Conservation (phyloP, 1,140 invertebrate genomes). For the Procambarus clarkii region DNA sequence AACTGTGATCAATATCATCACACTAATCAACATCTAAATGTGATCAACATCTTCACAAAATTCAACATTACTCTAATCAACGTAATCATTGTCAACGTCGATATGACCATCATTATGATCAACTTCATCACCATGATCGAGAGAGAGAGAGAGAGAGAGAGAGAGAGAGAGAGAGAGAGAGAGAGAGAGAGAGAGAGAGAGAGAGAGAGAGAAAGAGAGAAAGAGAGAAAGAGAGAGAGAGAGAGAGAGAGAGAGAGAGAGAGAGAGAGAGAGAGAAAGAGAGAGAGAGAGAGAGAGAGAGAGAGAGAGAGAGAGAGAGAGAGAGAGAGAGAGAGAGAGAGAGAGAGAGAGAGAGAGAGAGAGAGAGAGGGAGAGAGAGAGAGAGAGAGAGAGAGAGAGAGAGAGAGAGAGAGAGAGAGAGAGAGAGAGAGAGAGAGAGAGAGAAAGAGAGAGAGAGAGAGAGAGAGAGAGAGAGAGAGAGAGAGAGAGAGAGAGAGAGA, state of each 20-base stretch:
- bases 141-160: slow-evolving; percentile 3
- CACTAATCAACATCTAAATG: too few relatives aligned
- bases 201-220: neutral
- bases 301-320: slow-evolving; percentile 17
- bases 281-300: slow-evolving; percentile 30
- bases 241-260: slow-evolving; percentile 2
- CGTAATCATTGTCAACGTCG: too few relatives aligned
- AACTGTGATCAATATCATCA: too few relatives aligned
- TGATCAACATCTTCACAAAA: too few relatives aligned
- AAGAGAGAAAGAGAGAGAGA: slow-evolving; percentile 16
- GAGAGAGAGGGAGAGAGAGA: neutral
- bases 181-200: neutral
- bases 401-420: neutral
- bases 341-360: neutral
- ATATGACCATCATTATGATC: too few relatives aligned
- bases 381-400: neutral
- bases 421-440: slow-evolving; percentile 23
- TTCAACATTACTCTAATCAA: too few relatives aligned
- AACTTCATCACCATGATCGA: neutral
- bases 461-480: too few relatives aligned
- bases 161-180: neutral
- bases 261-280: slow-evolving; percentile 14
- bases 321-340: neutral
- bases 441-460: slow-evolving; percentile 30
- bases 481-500: too few relatives aligned